Evolutionary conservation across 1,140 invertebrate species (phyloP).

Genomic region (Ditylenchus dipsaci): DNA sequence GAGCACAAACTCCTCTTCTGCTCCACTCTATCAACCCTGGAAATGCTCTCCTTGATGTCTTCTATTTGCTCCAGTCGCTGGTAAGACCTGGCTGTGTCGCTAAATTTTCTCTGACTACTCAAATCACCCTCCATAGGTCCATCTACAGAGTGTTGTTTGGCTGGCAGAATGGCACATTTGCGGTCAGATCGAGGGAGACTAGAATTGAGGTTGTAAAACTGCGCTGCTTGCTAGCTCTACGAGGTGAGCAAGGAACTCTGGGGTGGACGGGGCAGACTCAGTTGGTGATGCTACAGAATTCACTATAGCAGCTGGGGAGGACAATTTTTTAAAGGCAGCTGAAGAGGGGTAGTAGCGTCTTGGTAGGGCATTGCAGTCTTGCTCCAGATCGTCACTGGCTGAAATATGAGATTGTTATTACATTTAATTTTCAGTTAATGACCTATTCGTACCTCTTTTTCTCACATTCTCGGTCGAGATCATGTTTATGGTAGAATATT

Average conservation of each 20-base stretch:
- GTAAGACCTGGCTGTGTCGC: not conserved
- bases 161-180: slow-evolving; percentile 25
- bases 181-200: slow-evolving; percentile 46
- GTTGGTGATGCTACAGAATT: too few species aligned
- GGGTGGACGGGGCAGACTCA: too few species aligned
- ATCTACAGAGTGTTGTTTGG: slow-evolving; percentile 39
- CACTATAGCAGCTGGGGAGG: not conserved
- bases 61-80: not conserved
- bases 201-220: slow-evolving; percentile 53
- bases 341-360: not conserved
- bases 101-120: not conserved
- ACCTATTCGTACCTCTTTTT: too few species aligned
- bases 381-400: slow-evolving; percentile 21
- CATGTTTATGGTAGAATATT: too few species aligned
- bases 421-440: too few species aligned
- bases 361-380: slow-evolving; percentile 2
- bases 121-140: not conserved
- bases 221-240: slow-evolving; percentile 36
- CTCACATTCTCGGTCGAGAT: too few species aligned
- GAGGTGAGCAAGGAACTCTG: not conserved
- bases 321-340: not conserved
- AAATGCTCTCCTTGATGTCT: not conserved
- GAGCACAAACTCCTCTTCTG: slow-evolving; percentile 19
- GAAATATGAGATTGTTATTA: too few species aligned
- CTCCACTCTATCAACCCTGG: not conserved